Evolutionary conservation across 2,888 invertebrate genomes (phyloP), one percentile per base, ranked within the genome.

Genomic region (Cephus nigrinus): DNA sequence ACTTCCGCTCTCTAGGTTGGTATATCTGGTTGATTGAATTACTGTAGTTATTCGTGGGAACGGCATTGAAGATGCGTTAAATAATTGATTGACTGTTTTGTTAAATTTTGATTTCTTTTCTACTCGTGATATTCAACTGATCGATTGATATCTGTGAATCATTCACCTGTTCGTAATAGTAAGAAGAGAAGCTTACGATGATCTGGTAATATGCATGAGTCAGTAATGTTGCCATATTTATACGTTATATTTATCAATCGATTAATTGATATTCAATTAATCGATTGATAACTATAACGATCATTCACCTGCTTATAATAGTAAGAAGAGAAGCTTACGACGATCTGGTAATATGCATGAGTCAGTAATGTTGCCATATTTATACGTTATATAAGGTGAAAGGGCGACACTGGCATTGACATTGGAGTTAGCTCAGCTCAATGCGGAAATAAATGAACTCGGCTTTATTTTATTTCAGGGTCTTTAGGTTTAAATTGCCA

Each of bases 361-460:
- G 83, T 79, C 82, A 79, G 82, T 80, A 82, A 79, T 81, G 55
- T 55, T 55, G 55, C 23, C 68, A 12, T 75, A 75, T 32, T 40
- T 33, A 34, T 85, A 84, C 85, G 86, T 89, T 89, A 91, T 91
- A 91, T 91, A 91, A 91, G 91, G 91, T 91, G 91, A 91, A 91
- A 91, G 91, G 91, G 90, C 89, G 90, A 86, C 89, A 76, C 78
- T 88, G 91, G 87, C 91, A 91, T 91, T 91, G 91, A 91, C 91
- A 91, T 91, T 91, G 91, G 88, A 88, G 87, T 87, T 87, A 82
- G 85, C 85, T 88, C 86, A 83, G 85, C 84, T 85, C 86, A 86
- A 89, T 85, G 89, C 86, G 89, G 88, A 89, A 90, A 87, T 86
- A 85, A 86, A 23, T 55, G 55, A 55, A 55, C 55, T 23, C 55